Percentiles rank a stretch among this genome's conserved stretches.
Evolutionary conservation across 1,140 invertebrate species (phyloP).

Genomic region (Portunus trituberculatus): DNA sequence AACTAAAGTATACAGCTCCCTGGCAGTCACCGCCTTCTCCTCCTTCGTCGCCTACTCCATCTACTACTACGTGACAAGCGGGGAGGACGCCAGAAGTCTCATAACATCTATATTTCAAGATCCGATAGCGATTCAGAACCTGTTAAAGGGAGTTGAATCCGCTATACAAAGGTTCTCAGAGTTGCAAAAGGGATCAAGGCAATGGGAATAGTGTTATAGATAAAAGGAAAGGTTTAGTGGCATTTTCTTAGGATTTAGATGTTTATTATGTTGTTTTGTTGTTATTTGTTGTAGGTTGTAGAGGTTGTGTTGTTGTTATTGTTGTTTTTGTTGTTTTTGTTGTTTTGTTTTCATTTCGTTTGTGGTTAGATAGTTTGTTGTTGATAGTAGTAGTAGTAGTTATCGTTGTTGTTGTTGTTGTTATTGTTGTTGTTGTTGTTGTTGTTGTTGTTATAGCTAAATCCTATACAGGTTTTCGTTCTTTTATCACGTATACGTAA

Average conservation of each 20-base stretch:
- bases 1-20: background rate
- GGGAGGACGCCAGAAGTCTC: background rate
- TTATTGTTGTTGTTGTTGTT: background rate
- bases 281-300: background rate
- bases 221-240: too few relatives aligned
- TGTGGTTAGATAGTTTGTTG: background rate
- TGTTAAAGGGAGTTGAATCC: background rate
- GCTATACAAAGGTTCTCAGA: background rate
- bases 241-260: too few relatives aligned
- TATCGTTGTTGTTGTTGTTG: background rate
- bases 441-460: background rate
- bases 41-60: background rate
- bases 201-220: too few relatives aligned
- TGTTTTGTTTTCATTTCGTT: background rate
- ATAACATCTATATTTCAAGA: background rate
- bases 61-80: background rate
- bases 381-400: too few relatives aligned
- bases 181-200: background rate
- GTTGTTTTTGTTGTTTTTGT: background rate
- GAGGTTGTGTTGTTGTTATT: background rate
- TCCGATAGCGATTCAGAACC: background rate
- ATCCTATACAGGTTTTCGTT: too few relatives aligned
- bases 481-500: too few relatives aligned
- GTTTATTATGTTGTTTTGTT: background rate
- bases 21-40: background rate